Evolutionary conservation across 2,888 invertebrate species (phyloP).

Genomic region (Hirudinaria manillensis): DNA sequence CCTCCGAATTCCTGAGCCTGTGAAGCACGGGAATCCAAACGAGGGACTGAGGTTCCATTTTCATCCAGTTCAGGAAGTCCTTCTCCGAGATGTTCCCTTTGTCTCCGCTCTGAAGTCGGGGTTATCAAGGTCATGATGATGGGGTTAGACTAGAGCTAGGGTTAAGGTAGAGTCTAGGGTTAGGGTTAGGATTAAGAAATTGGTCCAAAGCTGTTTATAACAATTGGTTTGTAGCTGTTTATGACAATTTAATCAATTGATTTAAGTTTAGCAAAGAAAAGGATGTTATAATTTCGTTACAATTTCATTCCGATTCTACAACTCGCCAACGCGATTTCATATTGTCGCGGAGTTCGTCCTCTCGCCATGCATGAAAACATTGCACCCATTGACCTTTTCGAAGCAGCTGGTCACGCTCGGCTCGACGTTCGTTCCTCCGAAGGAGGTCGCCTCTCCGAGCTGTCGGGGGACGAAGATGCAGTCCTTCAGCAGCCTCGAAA

Average conservation of each 20-base stretch:
- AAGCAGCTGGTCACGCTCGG: slow-evolving; percentile 96
- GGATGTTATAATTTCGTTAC: no score
- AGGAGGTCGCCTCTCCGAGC: slow-evolving; percentile 94
- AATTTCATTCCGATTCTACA: no score
- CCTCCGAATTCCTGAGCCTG: slow-evolving; percentile 86
- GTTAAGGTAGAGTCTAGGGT: no score
- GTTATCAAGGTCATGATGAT: background rate
- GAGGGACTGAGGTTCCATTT: slow-evolving; percentile 93
- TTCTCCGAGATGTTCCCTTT: slow-evolving; percentile 48
- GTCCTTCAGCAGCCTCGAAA: slow-evolving; percentile 84
- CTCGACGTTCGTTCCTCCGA: slow-evolving; percentile 98
- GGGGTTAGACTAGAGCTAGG: background rate
- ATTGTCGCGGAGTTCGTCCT: no score
- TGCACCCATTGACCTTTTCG: slow-evolving; percentile 64
- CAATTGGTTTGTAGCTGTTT: no score
- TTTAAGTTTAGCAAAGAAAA: no score
- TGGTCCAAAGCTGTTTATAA: no score
- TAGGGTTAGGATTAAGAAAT: no score
- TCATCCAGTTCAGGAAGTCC: slow-evolving; percentile 93
- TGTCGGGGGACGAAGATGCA: slow-evolving; percentile 81
- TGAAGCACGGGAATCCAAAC: slow-evolving; percentile 98
- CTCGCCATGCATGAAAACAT: background rate
- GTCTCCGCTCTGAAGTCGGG: slow-evolving; percentile 12
- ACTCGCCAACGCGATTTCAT: no score
- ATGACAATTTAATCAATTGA: no score